Evolutionary conservation across 2,113 vertebrate genomes (phyloP).

Genomic region (Cryptomyrus ogoouensis): DNA sequence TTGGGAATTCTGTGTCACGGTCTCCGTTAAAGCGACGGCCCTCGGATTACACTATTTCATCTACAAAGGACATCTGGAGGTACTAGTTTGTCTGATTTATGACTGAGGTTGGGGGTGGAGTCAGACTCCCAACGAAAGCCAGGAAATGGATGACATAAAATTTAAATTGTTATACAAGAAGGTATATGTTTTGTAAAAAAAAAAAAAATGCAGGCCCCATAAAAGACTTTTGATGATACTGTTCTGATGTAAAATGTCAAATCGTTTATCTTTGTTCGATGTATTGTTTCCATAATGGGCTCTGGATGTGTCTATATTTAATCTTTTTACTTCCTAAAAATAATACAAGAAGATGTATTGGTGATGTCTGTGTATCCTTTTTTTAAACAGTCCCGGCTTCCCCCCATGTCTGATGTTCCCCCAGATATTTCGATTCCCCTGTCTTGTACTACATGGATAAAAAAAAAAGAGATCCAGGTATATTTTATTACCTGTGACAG

Average conservation of each 20-base stretch:
- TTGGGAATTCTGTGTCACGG: constrained; percentile 7
- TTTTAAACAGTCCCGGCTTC: background rate
- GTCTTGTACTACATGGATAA: background rate
- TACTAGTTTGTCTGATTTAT: constrained; percentile 1
- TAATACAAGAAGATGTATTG: background rate
- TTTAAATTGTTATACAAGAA: constrained; percentile 22
- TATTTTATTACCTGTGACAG: constrained; percentile 4
- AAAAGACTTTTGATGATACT: constrained; percentile 12
- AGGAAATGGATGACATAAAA: constrained; percentile 13
- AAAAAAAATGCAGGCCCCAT: constrained; percentile 8
- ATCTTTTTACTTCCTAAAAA: background rate
- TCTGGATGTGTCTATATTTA: background rate
- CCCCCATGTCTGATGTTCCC: background rate
- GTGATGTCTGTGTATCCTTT: background rate
- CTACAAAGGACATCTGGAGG: background rate
- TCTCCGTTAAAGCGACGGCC: background rate
- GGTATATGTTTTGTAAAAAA: constrained; percentile 17
- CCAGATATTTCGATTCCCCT: background rate
- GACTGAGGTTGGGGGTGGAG: background rate
- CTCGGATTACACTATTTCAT: background rate
- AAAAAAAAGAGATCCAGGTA: background rate
- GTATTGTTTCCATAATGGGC: background rate
- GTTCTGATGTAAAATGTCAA: constrained; percentile 19
- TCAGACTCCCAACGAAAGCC: constrained; percentile 1
- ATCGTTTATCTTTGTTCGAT: background rate